Evolutionary conservation across 2,797 vertebrate species (phyloP).

Genomic region (Adelosebastes latens): DNA sequence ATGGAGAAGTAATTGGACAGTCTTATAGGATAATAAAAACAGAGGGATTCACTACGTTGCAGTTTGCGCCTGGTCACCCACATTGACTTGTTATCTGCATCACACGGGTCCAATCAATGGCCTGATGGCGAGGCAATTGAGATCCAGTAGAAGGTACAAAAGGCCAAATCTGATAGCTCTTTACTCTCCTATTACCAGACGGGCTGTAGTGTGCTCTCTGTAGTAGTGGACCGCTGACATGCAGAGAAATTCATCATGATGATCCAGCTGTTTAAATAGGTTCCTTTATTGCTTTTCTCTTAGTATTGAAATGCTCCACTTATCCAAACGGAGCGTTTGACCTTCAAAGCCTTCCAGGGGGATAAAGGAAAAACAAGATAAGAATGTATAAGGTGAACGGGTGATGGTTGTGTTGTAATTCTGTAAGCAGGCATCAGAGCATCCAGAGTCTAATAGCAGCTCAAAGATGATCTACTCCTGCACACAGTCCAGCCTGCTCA

Average conservation of each 20-base stretch:
- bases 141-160: conserved; percentile 18
- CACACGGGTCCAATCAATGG: conserved; percentile 50
- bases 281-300: conserved; percentile 24
- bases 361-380: conserved; percentile 16
- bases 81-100: conserved; percentile 49
- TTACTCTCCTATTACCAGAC: conserved; percentile 18
- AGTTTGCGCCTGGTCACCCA: conserved; percentile 48
- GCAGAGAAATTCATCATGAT: conserved; percentile 11
- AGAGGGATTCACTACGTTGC: conserved; percentile 33
- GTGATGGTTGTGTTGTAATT: conserved; percentile 8
- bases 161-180: conserved; percentile 35
- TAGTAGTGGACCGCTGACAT: background rate
- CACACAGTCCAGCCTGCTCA: conserved; percentile 2
- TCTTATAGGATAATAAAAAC: conserved; percentile 62
- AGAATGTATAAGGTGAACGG: conserved; percentile 23
- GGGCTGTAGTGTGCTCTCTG: background rate
- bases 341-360: conserved; percentile 16
- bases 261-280: conserved; percentile 19
- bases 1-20: conserved; percentile 45
- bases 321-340: conserved; percentile 29
- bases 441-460: conserved; percentile 13
- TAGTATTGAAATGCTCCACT: conserved; percentile 21
- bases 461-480: conserved; percentile 2
- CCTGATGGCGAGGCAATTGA: conserved; percentile 25
- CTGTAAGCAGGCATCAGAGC: conserved; percentile 9